Evolutionary conservation across 2,113 vertebrate genomes (phyloP), one percentile per base, ranked within the genome.

Genomic region (Cyprinodon variegatus): DNA sequence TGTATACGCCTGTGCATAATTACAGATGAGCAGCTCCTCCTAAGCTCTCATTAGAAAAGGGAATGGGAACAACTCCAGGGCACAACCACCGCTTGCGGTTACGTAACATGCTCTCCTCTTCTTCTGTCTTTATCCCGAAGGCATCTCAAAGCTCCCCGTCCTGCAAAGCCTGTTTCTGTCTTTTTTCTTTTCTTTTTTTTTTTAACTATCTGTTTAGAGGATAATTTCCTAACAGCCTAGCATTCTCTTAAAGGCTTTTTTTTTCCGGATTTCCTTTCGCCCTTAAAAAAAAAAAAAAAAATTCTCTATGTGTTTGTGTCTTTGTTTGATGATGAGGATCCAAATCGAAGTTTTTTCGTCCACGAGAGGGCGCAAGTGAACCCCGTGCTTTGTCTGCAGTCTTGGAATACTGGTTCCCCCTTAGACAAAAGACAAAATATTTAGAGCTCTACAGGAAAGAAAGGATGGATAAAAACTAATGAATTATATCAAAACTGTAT

Each of bases 31-130:
- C 83, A 74, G 67, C 74, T 88, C 69, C 76, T 76, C 68, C 85
- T 80, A 82, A 87, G 81, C 90, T 90, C 81, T 92, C 85, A 92
- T 92, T 93, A 90, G 81, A 83, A 90, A 91, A 93, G 88, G 83
- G 90, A 91, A 90, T 91, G 89, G 92, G 89, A 88, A 90, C 82
- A 84, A 88, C 89, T 93, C 84, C 85, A 88, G 85, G 90, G 89
- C 89, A 83, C 88, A 90, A 91, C 90, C 87, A 90, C 89, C 88
- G 85, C 88, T 86, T 65, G 81, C 61, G 81, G 87, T 91, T 91
- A 91, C 84, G 84, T 91, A 92, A 92, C 90, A 82, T 40, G 74
- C 73, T 88, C 79, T 68, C 79, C 79, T 89, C 82, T 64, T 75
- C 74, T 85, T 78, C 74, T 60, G 78, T 81, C 74, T 80, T 57